Evolutionary conservation across 2,888 invertebrate species (phyloP).

Genomic region (Hydriomena furcata): DNA sequence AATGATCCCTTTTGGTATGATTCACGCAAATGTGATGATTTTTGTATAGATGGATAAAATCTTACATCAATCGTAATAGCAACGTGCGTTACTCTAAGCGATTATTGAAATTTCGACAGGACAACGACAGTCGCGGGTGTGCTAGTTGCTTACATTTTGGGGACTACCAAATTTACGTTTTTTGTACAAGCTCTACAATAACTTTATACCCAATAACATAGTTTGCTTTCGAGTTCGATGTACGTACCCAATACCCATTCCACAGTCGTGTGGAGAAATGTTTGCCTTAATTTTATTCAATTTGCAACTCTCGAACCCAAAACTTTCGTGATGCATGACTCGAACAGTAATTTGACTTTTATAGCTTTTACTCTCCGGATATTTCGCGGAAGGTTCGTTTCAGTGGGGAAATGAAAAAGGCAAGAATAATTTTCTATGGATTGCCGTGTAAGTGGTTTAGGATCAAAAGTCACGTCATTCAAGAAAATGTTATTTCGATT

Average conservation of each 20-base stretch:
- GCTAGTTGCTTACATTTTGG: too few relatives aligned
- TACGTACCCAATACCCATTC: slow-evolving; percentile 34
- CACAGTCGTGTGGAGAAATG: slow-evolving; percentile 47
- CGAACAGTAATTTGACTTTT: slow-evolving; percentile 78
- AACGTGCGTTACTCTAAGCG: too few relatives aligned
- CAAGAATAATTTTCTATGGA: slow-evolving; percentile 45
- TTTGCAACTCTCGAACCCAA: slow-evolving; percentile 77
- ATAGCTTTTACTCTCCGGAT: slow-evolving; percentile 68
- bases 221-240: slow-evolving; percentile 37
- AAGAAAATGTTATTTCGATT: slow-evolving; percentile 33
- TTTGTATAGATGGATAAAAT: too few relatives aligned
- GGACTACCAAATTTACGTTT: too few relatives aligned
- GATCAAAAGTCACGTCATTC: slow-evolving; percentile 35
- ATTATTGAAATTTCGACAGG: too few relatives aligned
- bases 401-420: slow-evolving; percentile 52
- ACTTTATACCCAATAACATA: not conserved
- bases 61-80: too few relatives aligned
- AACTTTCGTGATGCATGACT: slow-evolving; percentile 79
- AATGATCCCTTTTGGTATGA: too few relatives aligned
- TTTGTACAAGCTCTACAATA: not conserved
- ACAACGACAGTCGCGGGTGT: too few relatives aligned
- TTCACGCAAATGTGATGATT: too few relatives aligned
- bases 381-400: slow-evolving; percentile 58
- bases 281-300: slow-evolving; percentile 78
- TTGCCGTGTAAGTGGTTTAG: slow-evolving; percentile 40